These are phyloP conservation scores for Tapera naevia DNA, from an alignment of 2,797 vertebrate genomes.

Conservation along the genomic window DNA sequence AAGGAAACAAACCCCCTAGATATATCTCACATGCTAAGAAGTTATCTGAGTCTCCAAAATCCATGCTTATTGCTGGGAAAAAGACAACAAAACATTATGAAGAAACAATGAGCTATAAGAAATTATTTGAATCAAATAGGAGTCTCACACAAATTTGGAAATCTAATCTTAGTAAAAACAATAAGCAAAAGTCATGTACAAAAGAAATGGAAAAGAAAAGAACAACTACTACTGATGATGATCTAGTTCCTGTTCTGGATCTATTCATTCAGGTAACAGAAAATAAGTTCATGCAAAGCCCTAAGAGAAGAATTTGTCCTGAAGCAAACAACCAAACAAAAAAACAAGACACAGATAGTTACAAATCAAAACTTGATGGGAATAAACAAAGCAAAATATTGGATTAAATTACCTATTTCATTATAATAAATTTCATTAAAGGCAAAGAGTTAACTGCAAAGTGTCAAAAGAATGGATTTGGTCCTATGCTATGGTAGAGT, in stretches of 20 bases:
- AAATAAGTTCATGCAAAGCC: neutral
- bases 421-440: neutral
- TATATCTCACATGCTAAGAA: neutral
- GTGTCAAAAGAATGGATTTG: neutral
- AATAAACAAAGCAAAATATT: neutral
- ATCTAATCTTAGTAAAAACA: neutral
- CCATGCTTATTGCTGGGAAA: neutral
- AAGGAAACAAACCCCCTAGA: neutral
- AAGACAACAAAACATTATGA: neutral
- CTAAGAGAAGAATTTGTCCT: neutral
- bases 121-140: neutral
- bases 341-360: neutral
- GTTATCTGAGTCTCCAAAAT: neutral
- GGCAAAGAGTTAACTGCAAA: neutral
- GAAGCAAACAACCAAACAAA: neutral
- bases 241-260: neutral
- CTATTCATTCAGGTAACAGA: neutral
- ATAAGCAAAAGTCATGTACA: neutral
- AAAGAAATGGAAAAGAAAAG: neutral
- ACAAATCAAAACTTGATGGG: neutral
- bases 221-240: neutral
- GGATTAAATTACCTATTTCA: neutral
- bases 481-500: neutral
- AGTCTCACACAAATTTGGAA: neutral
- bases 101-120: neutral